Evolutionary conservation across 2,888 invertebrate species (phyloP).

Genomic region (Phorcus lineatus): DNA sequence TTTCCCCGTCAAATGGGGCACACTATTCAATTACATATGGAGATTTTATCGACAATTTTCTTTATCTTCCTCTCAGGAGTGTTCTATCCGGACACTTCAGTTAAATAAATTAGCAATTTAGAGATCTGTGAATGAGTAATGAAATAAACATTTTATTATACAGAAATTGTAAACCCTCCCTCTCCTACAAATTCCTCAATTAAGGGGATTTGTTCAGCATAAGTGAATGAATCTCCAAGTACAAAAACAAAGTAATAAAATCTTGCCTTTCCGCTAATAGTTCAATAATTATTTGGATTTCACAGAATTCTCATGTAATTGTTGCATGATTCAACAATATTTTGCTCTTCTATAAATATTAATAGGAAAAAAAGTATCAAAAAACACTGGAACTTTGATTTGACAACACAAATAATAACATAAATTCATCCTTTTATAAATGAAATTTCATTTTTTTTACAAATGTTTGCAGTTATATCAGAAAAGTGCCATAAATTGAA

Average conservation of each 20-base stretch:
- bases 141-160: conserved; percentile 20
- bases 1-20: conserved; percentile 18
- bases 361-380: not conserved
- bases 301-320: too few species aligned
- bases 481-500: not conserved
- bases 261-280: too few species aligned
- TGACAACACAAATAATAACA: not conserved
- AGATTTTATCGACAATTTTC: conserved; percentile 20
- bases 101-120: conserved; percentile 24
- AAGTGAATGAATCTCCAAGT: too few species aligned
- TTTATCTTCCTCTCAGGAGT: conserved; percentile 17
- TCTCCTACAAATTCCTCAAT: not conserved
- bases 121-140: conserved; percentile 9
- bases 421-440: not conserved
- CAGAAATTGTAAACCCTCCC: not conserved
- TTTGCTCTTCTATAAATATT: not conserved
- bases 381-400: not conserved
- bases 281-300: too few species aligned
- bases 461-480: not conserved
- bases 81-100: not conserved
- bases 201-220: too few species aligned
- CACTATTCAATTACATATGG: conserved; percentile 22
- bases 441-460: not conserved
- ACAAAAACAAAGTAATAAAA: too few species aligned
- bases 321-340: too few species aligned